These are phyloP conservation scores for Epizoanthus fatuus DNA, from an alignment of 92 coral and sea anemone genomes.

Conservation along the genomic window DNA sequence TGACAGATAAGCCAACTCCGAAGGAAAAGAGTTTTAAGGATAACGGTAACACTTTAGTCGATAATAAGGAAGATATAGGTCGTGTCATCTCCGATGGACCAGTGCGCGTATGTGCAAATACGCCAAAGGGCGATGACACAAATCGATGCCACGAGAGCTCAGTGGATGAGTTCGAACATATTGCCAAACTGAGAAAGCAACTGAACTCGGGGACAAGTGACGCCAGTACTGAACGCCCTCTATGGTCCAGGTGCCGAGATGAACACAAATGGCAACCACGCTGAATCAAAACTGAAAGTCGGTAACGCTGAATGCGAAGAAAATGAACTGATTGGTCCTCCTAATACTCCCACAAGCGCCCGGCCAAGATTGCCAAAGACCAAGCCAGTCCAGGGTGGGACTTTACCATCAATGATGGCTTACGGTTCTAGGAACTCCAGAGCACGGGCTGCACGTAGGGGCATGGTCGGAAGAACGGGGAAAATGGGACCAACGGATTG, in stretches of 20 bases:
- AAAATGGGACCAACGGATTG: too few relatives aligned
- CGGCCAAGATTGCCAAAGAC: background rate
- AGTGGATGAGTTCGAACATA: background rate
- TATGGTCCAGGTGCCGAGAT: background rate
- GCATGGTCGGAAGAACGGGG: background rate
- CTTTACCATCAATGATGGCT: slow-evolving; percentile 31
- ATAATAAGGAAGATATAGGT: background rate
- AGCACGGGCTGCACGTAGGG: background rate
- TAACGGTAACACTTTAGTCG: background rate
- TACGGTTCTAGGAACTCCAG: background rate
- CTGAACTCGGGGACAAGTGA: background rate
- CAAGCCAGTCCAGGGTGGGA: background rate
- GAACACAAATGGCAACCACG: too few relatives aligned
- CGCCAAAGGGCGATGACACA: background rate
- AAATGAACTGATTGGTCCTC: background rate
- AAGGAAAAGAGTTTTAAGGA: background rate
- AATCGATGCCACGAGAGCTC: background rate
- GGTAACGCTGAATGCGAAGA: background rate
- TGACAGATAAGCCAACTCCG: background rate
- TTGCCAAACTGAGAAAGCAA: background rate
- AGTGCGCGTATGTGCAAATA: background rate
- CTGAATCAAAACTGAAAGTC: background rate
- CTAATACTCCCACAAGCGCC: slow-evolving; percentile 15
- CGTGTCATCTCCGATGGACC: background rate
- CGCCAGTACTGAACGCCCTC: background rate